Percentiles rank a stretch among this genome's conserved stretches.
Evolutionary conservation across 2,797 vertebrate genomes (phyloP).

Genomic region (Centropyge bicolor): DNA sequence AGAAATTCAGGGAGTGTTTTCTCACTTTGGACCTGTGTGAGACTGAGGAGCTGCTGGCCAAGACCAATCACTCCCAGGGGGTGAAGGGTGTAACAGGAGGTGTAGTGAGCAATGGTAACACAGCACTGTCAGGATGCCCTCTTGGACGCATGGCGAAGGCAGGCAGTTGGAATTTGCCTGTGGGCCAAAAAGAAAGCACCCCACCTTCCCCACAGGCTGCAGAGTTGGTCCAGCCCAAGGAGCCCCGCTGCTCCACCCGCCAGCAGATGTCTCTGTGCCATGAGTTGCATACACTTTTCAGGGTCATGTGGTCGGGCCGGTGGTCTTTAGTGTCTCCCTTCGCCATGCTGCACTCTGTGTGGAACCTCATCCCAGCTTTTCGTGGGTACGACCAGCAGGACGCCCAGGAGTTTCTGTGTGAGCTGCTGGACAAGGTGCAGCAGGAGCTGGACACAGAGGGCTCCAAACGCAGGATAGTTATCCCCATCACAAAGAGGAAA

Average conservation of each 20-base stretch:
- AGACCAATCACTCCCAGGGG: slow-evolving; percentile 87
- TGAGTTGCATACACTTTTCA: slow-evolving; percentile 98
- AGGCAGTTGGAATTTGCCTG: slow-evolving; percentile 75
- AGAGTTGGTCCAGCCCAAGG: slow-evolving; percentile 95
- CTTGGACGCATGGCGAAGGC: slow-evolving; percentile 80
- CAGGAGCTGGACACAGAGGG: slow-evolving; percentile 98
- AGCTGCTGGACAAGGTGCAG: slow-evolving; percentile 97
- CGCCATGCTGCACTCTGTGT: slow-evolving; percentile 99
- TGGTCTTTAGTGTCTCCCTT: slow-evolving; percentile 98
- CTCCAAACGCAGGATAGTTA: slow-evolving; percentile 92
- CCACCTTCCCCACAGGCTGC: slow-evolving; percentile 85
- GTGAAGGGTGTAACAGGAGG: slow-evolving; percentile 78
- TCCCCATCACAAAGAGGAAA: slow-evolving; percentile 97
- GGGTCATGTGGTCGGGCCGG: slow-evolving; percentile 99
- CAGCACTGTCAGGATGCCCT: slow-evolving; percentile 74
- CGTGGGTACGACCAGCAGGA: slow-evolving; percentile 99
- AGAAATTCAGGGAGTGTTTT: slow-evolving; percentile 99
- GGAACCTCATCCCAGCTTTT: slow-evolving; percentile 98
- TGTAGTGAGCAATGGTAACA: slow-evolving; percentile 81
- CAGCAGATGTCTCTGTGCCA: slow-evolving; percentile 99
- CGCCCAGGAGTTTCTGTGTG: slow-evolving; percentile 98
- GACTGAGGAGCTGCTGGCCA: slow-evolving; percentile 95
- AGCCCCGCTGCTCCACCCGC: slow-evolving; percentile 90
- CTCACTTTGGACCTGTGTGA: slow-evolving; percentile 96
- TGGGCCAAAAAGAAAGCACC: slow-evolving; percentile 79